Evolutionary conservation across 2,113 vertebrate species (phyloP), one percentile per base, ranked within the genome.

Genomic region (Pollachius pollachius): DNA sequence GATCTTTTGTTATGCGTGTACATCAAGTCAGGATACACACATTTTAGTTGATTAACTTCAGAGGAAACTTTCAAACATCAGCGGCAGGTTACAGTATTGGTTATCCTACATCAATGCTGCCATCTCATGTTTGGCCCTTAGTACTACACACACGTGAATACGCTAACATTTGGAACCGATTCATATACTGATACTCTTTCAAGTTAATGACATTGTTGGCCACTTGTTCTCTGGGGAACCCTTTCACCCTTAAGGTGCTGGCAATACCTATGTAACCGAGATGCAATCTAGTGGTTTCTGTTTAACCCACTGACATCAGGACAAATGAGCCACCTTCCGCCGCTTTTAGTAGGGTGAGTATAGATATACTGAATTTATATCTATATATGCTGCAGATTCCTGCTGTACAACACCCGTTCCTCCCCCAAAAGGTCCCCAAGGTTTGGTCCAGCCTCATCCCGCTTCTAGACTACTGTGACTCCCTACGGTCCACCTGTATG

Each of bases 91-190:
- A 34, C 30, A 30, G 30, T 30, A 30, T 30, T 34, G 30, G 30
- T 34, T 34, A 4, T 34, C 30, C 30, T 34, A 34, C 3, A 34
- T 34, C 34, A 67, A 58, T 70, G 74, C 77, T 82, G 84, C 88
- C 87, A 64, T 12, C 88, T 75, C 80, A 79, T 84, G 88, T 37
- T 75, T 2, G 0, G 21, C 0, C 1, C 4, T 2, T 1, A 1
- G 19, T 12, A 48, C 5, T 54, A 15, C 19, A 41, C 5, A 7
- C 1, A 54, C 2, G 52, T 54, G 52, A 16, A 18, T 11, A 21
- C 19, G 21, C 19, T 5, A 19, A 23, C 21, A 41, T 41, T 25
- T 23, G 13, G 61, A 61, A 61, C 41, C 57, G 15, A 57, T 61
- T 61, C 41, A 62, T 17, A 25, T 61, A 19, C 27, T 23, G 15